These are phyloP conservation scores for Eledona agricola DNA, from an alignment of 2,888 invertebrate genomes.

Conservation along the genomic window DNA sequence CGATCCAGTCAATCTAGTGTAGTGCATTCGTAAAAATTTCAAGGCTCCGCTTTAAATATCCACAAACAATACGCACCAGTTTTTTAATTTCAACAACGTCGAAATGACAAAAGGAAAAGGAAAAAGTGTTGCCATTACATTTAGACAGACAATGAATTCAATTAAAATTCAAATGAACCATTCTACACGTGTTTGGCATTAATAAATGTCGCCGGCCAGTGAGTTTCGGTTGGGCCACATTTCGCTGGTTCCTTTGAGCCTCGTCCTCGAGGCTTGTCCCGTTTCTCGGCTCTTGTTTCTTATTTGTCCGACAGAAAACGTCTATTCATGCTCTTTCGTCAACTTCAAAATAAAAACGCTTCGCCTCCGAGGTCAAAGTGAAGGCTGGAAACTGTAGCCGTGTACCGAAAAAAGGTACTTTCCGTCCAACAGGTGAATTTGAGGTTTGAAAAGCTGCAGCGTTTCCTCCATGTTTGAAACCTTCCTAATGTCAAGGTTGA, in stretches of 20 bases:
- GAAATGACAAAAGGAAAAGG: slow-evolving; percentile 3
- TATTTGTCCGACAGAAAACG: slow-evolving; percentile 13
- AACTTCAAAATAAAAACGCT: slow-evolving; percentile 28
- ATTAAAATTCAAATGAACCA: slow-evolving; percentile 17
- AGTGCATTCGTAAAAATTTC: slow-evolving; percentile 27
- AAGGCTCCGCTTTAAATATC: slow-evolving; percentile 22
- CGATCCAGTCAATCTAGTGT: too few species aligned
- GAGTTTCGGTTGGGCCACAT: slow-evolving; percentile 5
- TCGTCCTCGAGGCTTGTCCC: slow-evolving; percentile 6
- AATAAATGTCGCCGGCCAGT: slow-evolving; percentile 2
- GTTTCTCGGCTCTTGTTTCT: slow-evolving; percentile 6
- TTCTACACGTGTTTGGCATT: slow-evolving; percentile 8
- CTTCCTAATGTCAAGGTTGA: slow-evolving; percentile 25
- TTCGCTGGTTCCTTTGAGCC: neutral
- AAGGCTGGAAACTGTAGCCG: slow-evolving; percentile 24
- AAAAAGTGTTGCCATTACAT: slow-evolving; percentile 3
- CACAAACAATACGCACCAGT: slow-evolving; percentile 6
- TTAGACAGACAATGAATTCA: slow-evolving; percentile 5
- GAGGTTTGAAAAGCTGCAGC: slow-evolving; percentile 17
- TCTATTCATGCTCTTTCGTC: slow-evolving; percentile 33
- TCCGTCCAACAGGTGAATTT: slow-evolving; percentile 21
- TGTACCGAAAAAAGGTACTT: slow-evolving; percentile 11
- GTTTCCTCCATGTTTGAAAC: slow-evolving; percentile 5
- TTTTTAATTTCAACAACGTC: slow-evolving; percentile 12
- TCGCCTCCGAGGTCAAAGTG: slow-evolving; percentile 34